These are phyloP conservation scores for Philopedon plagiatum DNA, from an alignment of 2,888 invertebrate species.

Conservation along the genomic window DNA sequence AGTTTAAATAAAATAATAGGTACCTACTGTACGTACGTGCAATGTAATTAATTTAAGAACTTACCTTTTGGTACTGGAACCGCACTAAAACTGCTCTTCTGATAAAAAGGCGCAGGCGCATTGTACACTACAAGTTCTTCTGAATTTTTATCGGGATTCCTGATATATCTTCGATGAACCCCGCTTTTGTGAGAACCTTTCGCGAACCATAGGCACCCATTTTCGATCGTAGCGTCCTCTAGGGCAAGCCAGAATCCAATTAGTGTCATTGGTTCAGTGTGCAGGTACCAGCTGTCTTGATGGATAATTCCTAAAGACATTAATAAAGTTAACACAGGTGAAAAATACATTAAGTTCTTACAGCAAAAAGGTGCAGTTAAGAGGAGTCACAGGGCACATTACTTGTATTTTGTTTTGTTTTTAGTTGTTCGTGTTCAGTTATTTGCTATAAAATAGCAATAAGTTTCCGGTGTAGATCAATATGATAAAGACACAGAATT, in stretches of 20 bases:
- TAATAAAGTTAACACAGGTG: no score
- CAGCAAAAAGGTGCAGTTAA: no score
- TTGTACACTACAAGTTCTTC: constrained; percentile 78
- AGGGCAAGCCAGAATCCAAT: constrained; percentile 97
- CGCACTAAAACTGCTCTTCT: constrained; percentile 81
- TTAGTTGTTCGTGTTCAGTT: no score
- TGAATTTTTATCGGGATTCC: constrained; percentile 78
- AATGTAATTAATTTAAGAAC: no score
- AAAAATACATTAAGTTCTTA: no score
- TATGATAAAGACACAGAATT: no score
- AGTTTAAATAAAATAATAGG: no score
- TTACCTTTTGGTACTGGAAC: constrained; percentile 90
- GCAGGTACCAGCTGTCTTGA: constrained; percentile 91
- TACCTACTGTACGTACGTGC: background rate
- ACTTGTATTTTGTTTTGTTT: no score
- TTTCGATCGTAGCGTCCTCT: constrained; percentile 92
- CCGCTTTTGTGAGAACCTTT: constrained; percentile 90
- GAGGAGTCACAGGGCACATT: no score
- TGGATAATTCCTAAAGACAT: constrained; percentile 77
- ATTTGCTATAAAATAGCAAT: no score
- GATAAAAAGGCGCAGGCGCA: constrained; percentile 78
- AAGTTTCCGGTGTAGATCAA: no score
- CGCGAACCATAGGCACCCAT: constrained; percentile 95
- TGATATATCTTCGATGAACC: constrained; percentile 79
- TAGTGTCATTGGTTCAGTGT: constrained; percentile 85